Conservation (phyloP, 1,140 invertebrate genomes). For the Solenopsis invicta region DNA sequence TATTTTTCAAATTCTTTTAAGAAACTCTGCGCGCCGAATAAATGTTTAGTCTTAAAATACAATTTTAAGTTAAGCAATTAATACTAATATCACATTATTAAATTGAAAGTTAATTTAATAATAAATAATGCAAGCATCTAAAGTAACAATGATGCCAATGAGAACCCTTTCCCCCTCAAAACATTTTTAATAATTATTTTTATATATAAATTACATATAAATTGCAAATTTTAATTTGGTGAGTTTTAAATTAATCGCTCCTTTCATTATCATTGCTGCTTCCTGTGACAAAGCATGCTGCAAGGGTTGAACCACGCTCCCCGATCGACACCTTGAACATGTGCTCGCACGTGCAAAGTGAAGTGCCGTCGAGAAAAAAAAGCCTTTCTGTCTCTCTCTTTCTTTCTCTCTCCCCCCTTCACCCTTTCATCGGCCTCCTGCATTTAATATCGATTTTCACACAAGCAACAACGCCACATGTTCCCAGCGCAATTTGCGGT, state of each 20-base stretch:
- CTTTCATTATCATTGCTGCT: constrained; percentile 12
- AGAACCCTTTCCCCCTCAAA: no score
- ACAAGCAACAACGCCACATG: constrained; percentile 46
- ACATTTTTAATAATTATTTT: not conserved
- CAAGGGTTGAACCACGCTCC: not conserved
- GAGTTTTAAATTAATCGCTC: not conserved
- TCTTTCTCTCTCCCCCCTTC: not conserved
- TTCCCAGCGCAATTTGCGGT: constrained; percentile 23
- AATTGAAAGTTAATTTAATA: no score
- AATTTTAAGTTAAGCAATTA: no score
- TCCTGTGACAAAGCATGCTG: not conserved
- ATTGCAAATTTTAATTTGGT: not conserved
- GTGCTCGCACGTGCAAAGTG: constrained; percentile 37
- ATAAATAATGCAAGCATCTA: no score
- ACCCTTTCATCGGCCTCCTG: not conserved
- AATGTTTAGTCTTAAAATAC: no score
- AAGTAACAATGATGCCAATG: no score
- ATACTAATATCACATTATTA: no score
- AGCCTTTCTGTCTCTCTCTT: not conserved
- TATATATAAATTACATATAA: not conserved
- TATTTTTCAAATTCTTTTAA: no score
- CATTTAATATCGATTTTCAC: constrained; percentile 52
- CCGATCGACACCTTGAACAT: constrained; percentile 9
- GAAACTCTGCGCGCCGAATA: no score
- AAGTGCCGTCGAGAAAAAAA: constrained; percentile 9